Evolutionary conservation across 2,113 vertebrate genomes (phyloP).

Genomic region (Ctenodactylus gundi): DNA sequence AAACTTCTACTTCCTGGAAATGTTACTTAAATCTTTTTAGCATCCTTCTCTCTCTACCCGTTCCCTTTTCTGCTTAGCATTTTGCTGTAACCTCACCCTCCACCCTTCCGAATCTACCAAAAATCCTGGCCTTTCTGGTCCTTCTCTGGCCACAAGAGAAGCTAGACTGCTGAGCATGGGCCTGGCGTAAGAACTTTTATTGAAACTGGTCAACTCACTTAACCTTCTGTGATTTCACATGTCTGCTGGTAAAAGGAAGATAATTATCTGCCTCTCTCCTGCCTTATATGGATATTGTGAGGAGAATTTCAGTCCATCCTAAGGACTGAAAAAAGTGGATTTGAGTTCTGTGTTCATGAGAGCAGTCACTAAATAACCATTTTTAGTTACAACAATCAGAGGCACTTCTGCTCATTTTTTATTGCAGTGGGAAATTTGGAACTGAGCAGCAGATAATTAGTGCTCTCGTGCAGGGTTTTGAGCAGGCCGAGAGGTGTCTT

Average conservation of each 20-base stretch:
- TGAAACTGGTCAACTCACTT: neutral
- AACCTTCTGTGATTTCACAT: neutral
- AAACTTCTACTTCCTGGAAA: neutral
- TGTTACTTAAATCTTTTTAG: neutral
- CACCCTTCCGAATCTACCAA: neutral
- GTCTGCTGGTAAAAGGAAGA: neutral
- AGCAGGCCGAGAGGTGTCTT: neutral
- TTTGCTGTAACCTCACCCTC: neutral
- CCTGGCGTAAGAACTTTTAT: neutral
- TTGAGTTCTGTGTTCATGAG: conserved; percentile 6
- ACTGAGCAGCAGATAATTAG: neutral
- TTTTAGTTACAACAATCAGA: neutral
- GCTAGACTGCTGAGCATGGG: neutral
- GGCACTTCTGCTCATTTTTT: neutral
- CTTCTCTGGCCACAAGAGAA: neutral
- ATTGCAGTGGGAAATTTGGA: neutral
- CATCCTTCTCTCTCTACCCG: neutral
- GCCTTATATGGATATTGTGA: neutral
- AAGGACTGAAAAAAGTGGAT: neutral
- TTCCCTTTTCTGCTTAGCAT: neutral
- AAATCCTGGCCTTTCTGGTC: neutral
- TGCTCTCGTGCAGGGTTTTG: too few relatives aligned
- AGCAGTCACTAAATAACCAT: neutral
- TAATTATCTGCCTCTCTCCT: neutral
- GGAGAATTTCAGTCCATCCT: neutral